These are phyloP conservation scores for Fratercula arctica DNA, from an alignment of 2,797 vertebrate genomes.

Conservation along the genomic window DNA sequence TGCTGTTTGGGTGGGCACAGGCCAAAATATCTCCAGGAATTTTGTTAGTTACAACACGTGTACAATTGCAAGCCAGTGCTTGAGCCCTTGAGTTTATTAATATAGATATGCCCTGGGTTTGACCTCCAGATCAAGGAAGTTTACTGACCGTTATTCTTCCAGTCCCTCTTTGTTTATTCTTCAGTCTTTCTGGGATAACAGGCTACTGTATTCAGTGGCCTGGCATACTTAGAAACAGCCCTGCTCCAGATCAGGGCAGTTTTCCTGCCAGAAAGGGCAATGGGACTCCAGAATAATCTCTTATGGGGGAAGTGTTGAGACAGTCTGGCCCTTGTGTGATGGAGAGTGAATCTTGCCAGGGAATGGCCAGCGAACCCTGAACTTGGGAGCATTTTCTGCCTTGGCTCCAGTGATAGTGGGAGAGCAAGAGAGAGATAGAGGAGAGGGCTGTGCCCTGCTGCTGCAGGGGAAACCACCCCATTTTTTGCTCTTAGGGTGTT, in stretches of 20 bases:
- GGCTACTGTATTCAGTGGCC: background rate
- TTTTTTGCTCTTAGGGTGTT: background rate
- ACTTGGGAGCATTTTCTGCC: background rate
- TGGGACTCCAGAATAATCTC: background rate
- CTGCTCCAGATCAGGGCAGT: background rate
- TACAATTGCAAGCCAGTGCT: background rate
- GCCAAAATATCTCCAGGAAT: background rate
- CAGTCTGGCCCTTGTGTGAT: background rate
- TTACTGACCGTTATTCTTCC: slow-evolving; percentile 18
- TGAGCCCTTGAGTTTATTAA: background rate
- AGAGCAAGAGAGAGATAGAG: background rate
- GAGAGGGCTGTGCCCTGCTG: background rate
- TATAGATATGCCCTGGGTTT: background rate
- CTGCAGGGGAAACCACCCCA: background rate
- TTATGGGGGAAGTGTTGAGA: background rate
- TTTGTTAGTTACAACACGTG: background rate
- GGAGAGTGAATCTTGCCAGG: background rate
- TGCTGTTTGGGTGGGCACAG: background rate
- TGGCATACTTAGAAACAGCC: background rate
- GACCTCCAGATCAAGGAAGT: background rate
- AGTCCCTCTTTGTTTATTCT: background rate
- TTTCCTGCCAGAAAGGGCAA: background rate
- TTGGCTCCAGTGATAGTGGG: background rate
- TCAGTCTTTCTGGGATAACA: background rate
- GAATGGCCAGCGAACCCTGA: background rate